Percentiles rank a stretch among this genome's conserved stretches.
These are phyloP conservation scores for Eulemur rufifrons DNA, from an alignment of 2,113 vertebrate genomes.

Conservation along the genomic window DNA sequence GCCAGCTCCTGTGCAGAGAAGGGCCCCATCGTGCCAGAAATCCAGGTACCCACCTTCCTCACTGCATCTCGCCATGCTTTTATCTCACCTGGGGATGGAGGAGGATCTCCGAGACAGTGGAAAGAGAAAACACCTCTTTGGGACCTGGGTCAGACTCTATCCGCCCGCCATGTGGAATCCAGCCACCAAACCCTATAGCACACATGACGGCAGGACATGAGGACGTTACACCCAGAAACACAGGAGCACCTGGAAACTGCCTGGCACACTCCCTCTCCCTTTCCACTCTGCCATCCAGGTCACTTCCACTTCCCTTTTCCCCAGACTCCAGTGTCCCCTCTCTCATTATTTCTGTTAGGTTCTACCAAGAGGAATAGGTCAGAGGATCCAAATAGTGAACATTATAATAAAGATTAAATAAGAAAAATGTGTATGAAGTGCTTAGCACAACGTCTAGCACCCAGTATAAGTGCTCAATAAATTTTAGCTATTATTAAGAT, in stretches of 20 bases:
- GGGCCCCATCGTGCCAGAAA: conserved; percentile 94
- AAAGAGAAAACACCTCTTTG: not conserved
- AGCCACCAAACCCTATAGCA: not conserved
- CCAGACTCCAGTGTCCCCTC: not conserved
- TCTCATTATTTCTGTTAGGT: not conserved
- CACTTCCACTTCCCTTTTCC: not conserved
- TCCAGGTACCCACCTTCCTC: conserved; percentile 88
- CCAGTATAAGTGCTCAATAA: conserved; percentile 37
- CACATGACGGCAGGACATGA: rapidly evolving
- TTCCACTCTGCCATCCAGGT: not conserved
- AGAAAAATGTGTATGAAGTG: conserved; percentile 12
- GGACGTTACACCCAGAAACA: not conserved
- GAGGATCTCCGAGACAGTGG: not conserved
- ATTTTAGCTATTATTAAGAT: conserved; percentile 47
- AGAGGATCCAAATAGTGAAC: not conserved
- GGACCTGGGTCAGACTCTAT: not conserved
- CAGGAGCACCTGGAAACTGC: not conserved
- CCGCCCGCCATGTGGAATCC: not conserved
- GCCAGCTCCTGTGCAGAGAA: conserved; percentile 93
- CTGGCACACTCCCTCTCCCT: not conserved
- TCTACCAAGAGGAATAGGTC: conserved; percentile 5
- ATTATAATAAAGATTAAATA: conserved; percentile 32
- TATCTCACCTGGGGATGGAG: not conserved
- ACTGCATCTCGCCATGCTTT: not conserved
- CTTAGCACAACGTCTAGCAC: not conserved